Conservation (phyloP, 2,113 vertebrate genomes). For the Ranitomeya variabilis region DNA sequence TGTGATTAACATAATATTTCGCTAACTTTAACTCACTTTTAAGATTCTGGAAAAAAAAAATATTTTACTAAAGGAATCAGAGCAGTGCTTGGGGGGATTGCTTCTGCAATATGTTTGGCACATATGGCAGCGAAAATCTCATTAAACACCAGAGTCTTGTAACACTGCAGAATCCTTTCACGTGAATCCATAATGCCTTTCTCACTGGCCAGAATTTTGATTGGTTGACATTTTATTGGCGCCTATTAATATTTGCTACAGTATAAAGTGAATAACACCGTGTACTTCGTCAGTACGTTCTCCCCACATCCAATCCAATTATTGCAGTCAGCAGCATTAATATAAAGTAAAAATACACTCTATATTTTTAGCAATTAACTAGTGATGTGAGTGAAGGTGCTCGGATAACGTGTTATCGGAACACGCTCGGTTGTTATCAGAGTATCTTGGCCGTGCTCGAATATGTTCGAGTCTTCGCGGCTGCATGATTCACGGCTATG, state of each 20-base stretch:
- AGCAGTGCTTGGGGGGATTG: not conserved
- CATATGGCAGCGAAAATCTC: constrained; percentile 19
- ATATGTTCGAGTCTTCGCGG: no score
- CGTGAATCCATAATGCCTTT: not conserved
- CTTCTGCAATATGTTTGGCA: not conserved
- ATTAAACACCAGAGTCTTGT: not conserved
- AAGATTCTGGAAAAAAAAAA: not conserved
- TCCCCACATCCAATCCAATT: not conserved
- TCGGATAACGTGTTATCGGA: no score
- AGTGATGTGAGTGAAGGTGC: no score
- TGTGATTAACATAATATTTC: not conserved
- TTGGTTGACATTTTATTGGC: not conserved
- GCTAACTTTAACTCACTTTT: not conserved
- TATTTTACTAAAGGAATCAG: not conserved
- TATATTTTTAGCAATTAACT: no score
- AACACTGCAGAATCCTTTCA: not conserved
- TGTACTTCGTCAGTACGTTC: not conserved
- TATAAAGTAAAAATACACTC: not conserved
- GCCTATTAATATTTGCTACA: not conserved
- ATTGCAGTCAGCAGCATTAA: not conserved
- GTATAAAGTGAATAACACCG: not conserved
- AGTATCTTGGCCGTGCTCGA: no score
- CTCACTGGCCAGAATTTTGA: not conserved
- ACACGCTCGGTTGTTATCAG: no score
- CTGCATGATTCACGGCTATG: no score